These are phyloP conservation scores for Sphaeridia pumilis DNA, from an alignment of 2,888 invertebrate genomes.

Conservation along the genomic window DNA sequence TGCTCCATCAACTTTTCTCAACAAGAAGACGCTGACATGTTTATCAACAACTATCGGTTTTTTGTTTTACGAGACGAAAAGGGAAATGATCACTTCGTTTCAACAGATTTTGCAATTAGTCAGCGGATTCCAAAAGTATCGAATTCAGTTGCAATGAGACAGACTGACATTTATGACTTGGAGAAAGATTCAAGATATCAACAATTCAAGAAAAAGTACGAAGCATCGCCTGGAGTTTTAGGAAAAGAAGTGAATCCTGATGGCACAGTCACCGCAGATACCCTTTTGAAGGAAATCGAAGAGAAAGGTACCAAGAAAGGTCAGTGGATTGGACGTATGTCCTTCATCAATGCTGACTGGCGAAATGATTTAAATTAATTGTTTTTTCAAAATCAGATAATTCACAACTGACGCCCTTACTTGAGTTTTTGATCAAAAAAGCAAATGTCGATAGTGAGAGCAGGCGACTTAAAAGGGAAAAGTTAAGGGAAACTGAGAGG, in stretches of 20 bases:
- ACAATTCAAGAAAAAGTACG: slow-evolving; percentile 20
- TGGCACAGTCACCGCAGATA: slow-evolving; percentile 21
- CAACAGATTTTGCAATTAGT: slow-evolving; percentile 9
- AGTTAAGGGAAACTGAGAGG: slow-evolving; percentile 4
- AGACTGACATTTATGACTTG: slow-evolving; percentile 2
- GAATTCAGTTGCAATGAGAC: background rate
- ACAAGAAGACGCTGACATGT: slow-evolving; percentile 51
- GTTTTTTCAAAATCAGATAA: slow-evolving; percentile 38
- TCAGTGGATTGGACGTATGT: slow-evolving; percentile 47
- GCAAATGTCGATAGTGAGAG: slow-evolving; percentile 8
- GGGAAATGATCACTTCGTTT: slow-evolving; percentile 13
- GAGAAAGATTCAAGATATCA: slow-evolving; percentile 12
- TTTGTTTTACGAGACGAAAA: slow-evolving; percentile 15
- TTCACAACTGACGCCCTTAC: slow-evolving; percentile 22
- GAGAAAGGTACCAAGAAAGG: slow-evolving; percentile 73
- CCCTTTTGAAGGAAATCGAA: slow-evolving; percentile 54
- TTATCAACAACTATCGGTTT: slow-evolving; percentile 9
- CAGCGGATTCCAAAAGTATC: slow-evolving; percentile 14
- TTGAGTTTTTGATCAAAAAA: slow-evolving; percentile 10
- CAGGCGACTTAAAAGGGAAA: slow-evolving; percentile 13
- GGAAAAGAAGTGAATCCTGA: slow-evolving; percentile 12
- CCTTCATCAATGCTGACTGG: background rate
- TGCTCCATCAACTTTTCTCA: slow-evolving; percentile 84
- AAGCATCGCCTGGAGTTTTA: slow-evolving; percentile 5
- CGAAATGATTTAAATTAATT: background rate